Percentiles rank a stretch among this genome's conserved stretches.
Evolutionary conservation across 53 echinoderm and acorn worm genomes (phyloP).

Genomic region (Echinarachnius parma): DNA sequence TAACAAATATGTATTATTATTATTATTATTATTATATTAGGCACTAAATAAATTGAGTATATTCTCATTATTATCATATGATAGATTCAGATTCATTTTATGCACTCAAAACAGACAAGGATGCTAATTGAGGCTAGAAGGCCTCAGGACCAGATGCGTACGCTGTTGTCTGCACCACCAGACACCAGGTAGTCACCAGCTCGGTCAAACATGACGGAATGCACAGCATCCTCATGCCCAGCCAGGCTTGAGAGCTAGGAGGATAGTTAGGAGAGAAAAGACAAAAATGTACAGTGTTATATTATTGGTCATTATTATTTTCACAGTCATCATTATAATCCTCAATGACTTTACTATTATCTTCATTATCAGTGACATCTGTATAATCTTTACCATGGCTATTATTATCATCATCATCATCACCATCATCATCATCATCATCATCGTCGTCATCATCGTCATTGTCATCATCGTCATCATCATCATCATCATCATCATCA

Average conservation of each 20-base stretch:
- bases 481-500: slow-evolving; percentile 1
- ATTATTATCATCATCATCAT: background rate
- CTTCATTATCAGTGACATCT: background rate
- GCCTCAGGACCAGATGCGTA: slow-evolving; percentile 93
- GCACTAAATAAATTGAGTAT: too few relatives aligned
- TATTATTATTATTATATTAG: too few relatives aligned
- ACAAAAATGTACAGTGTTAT: too few relatives aligned
- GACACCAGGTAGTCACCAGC: slow-evolving; percentile 95
- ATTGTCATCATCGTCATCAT: background rate
- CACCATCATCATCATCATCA: background rate
- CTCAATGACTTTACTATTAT: background rate
- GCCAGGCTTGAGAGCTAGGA: slow-evolving; percentile 79
- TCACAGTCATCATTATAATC: background rate
- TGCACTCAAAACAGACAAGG: too few relatives aligned
- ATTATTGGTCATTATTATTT: too few relatives aligned
- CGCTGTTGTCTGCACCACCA: slow-evolving; percentile 78
- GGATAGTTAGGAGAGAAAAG: slow-evolving; percentile 6
- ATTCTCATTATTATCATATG: too few relatives aligned
- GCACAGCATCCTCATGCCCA: slow-evolving; percentile 96
- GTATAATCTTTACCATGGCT: background rate
- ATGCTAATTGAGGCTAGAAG: too few relatives aligned
- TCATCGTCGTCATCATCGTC: background rate
- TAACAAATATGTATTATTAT: too few relatives aligned
- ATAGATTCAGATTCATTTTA: too few relatives aligned
- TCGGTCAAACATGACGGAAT: slow-evolving; percentile 86